phyloP scores from a whole-genome alignment of 2,113 vertebrate species.

The Macrotus californicus region DNA sequence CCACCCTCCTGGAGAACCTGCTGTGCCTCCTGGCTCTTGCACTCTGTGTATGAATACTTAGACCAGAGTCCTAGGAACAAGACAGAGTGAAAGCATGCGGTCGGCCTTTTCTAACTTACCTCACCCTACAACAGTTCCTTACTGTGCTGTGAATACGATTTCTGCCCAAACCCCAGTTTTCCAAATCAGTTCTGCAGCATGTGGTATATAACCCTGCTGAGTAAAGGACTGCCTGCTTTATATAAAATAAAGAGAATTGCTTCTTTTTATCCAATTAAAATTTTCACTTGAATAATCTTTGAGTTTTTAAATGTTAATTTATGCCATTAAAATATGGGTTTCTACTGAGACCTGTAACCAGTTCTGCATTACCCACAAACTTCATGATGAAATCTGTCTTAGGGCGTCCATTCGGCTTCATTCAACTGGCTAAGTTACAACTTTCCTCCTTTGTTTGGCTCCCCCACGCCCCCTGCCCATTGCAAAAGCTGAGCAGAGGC shows the following conservation, averaged over 20 bases:
- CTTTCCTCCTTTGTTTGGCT: background rate
- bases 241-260: background rate
- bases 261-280: slow-evolving; percentile 21
- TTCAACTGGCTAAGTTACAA: background rate
- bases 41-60: background rate
- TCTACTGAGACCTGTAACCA: background rate
- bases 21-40: background rate
- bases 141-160: background rate
- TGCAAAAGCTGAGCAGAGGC: background rate
- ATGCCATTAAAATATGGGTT: background rate
- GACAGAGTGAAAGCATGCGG: background rate
- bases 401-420: background rate
- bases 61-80: background rate
- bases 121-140: background rate
- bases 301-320: slow-evolving; percentile 6
- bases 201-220: background rate
- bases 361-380: background rate
- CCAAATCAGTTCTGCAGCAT: background rate
- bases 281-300: slow-evolving; percentile 27
- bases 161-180: slow-evolving; percentile 14
- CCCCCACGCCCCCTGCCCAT: background rate
- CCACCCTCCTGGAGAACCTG: background rate
- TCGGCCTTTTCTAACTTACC: background rate
- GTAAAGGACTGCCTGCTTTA: slow-evolving; percentile 58
- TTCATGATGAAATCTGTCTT: background rate